phyloP scores from a whole-genome alignment of 2,888 invertebrate species.

The Habroteleia sp. region DNA sequence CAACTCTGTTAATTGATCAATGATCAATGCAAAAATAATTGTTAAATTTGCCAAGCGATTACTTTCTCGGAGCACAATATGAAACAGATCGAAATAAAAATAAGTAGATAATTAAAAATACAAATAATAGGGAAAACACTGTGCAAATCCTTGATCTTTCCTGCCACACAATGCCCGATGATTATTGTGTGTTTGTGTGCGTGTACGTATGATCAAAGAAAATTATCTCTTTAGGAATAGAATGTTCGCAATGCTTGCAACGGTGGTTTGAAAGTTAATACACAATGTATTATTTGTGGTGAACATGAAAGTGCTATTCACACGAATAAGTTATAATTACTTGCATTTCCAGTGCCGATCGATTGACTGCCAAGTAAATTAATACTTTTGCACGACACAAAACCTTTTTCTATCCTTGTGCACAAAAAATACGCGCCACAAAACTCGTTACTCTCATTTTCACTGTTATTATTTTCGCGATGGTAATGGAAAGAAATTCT shows the following conservation, averaged over 20 bases:
- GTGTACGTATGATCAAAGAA: constrained; percentile 52
- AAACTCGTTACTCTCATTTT: constrained; percentile 55
- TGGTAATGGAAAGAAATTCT: constrained; percentile 53
- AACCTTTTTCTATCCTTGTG: constrained; percentile 6
- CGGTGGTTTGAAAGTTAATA: constrained; percentile 57
- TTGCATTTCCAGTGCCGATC: constrained; percentile 46
- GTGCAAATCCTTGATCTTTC: constrained; percentile 48
- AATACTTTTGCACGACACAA: constrained; percentile 51
- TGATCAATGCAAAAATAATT: too few species aligned
- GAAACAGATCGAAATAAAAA: background rate
- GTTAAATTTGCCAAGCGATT: too few species aligned
- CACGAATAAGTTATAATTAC: constrained; percentile 58
- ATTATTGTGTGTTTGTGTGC: too few species aligned
- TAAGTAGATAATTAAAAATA: constrained; percentile 6
- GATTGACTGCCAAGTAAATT: constrained; percentile 50
- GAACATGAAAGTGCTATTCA: constrained; percentile 58
- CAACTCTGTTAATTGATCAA: too few species aligned
- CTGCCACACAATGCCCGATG: constrained; percentile 21
- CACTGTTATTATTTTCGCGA: constrained; percentile 49
- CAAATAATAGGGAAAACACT: constrained; percentile 13
- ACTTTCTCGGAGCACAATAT: too few species aligned
- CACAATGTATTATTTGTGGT: constrained; percentile 49
- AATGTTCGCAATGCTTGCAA: constrained; percentile 44
- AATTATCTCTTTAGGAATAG: constrained; percentile 56
- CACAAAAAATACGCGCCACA: constrained; percentile 37